These are phyloP conservation scores for Rhinolophus sinicus DNA, from an alignment of 2,113 vertebrate species.

Conservation along the genomic window DNA sequence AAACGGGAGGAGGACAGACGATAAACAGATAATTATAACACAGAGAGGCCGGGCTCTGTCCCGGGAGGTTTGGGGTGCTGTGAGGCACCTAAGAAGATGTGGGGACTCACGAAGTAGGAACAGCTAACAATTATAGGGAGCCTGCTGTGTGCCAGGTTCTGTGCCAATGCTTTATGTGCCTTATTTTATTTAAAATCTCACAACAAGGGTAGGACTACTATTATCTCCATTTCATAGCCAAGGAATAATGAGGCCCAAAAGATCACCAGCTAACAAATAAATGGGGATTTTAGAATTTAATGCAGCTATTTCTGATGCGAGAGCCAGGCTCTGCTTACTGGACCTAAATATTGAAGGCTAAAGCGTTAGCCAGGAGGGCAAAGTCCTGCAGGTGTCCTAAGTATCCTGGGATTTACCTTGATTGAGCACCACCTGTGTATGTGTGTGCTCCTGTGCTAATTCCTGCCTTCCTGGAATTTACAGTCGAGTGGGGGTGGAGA, in stretches of 20 bases:
- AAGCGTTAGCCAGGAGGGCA: neutral
- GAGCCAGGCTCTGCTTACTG: neutral
- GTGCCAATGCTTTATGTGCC: neutral
- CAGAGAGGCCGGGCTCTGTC: neutral
- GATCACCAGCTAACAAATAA: neutral
- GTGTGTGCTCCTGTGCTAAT: neutral
- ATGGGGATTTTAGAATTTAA: slow-evolving; percentile 27
- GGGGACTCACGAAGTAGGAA: neutral
- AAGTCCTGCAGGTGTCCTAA: neutral
- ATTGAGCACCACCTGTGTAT: neutral
- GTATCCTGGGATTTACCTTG: neutral
- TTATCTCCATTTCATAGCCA: slow-evolving; percentile 17
- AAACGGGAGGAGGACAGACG: neutral
- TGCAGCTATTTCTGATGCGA: neutral
- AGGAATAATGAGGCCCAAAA: neutral
- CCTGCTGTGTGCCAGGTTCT: neutral
- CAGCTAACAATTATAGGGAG: neutral
- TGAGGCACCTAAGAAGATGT: neutral
- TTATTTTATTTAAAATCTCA: neutral
- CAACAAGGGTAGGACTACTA: neutral
- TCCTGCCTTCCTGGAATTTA: neutral
- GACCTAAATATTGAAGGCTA: neutral
- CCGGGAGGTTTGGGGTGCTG: neutral
- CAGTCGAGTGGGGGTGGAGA: neutral
- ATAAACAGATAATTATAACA: neutral